phyloP scores from a whole-genome alignment of 2,888 invertebrate species.

The Sipha maydis region DNA sequence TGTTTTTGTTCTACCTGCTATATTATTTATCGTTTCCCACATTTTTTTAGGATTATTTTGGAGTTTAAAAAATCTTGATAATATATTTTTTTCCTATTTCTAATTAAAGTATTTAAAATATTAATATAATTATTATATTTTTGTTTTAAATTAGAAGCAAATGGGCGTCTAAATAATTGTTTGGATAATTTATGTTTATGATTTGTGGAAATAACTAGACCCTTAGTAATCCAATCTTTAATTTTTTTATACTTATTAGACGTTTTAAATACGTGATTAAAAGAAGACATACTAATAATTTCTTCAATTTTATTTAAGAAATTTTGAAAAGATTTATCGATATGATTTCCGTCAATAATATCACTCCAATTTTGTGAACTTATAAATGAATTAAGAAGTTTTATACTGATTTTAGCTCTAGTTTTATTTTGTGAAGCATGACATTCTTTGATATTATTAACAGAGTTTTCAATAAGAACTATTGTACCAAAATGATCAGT shows the following conservation, averaged over 20 bases:
- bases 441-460: too few relatives aligned
- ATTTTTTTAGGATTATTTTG: conserved; percentile 12
- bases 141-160: not conserved
- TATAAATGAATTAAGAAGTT: too few relatives aligned
- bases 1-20: not conserved
- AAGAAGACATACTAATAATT: not conserved
- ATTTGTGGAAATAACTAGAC: not conserved
- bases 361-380: too few relatives aligned
- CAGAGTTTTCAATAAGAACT: too few relatives aligned
- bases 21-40: not conserved
- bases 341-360: not conserved
- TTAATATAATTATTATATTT: not conserved
- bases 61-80: not conserved
- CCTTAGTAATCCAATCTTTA: not conserved
- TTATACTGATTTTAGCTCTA: too few relatives aligned
- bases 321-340: not conserved
- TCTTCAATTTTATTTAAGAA: not conserved
- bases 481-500: too few relatives aligned
- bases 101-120: not conserved
- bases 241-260: too few relatives aligned
- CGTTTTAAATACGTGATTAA: too few relatives aligned
- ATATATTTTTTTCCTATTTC: not conserved
- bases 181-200: not conserved
- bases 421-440: too few relatives aligned
- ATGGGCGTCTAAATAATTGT: not conserved